A percentile compares a stretch with the other conserved stretches of the same genome.
phyloP scores from a whole-genome alignment of 2,113 vertebrate species.

The Morone saxatilis region DNA sequence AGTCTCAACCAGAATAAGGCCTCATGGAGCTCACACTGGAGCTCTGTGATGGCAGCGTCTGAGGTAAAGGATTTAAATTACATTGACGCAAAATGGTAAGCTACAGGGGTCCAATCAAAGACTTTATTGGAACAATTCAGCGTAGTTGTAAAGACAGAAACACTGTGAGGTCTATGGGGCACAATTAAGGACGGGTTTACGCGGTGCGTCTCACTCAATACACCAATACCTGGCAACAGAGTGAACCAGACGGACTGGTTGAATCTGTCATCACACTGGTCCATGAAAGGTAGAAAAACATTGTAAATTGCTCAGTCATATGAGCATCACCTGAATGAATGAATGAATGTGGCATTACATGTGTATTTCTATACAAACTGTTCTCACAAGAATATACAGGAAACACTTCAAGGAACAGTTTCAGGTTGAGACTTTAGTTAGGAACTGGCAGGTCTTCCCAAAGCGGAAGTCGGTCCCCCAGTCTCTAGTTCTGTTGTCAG shows the following conservation, averaged over 20 bases:
- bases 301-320: background rate
- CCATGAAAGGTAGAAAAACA: background rate
- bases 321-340: background rate
- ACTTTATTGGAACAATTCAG: background rate
- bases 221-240: conserved; percentile 3
- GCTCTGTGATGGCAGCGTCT: background rate
- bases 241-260: conserved; percentile 38
- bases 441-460: background rate
- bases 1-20: too few relatives aligned
- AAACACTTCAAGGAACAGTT: background rate
- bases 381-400: too few relatives aligned
- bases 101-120: background rate
- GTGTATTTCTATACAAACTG: background rate
- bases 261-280: conserved; percentile 4
- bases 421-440: background rate
- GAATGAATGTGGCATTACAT: background rate
- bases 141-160: background rate
- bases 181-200: background rate
- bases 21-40: background rate
- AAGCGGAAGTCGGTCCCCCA: too few relatives aligned
- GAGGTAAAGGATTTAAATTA: background rate
- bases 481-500: too few relatives aligned
- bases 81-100: background rate
- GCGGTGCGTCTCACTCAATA: background rate
- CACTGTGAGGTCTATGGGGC: background rate